Conservation (phyloP, 2,797 vertebrate genomes). For the Triplophysa yarkandensis region DNA sequence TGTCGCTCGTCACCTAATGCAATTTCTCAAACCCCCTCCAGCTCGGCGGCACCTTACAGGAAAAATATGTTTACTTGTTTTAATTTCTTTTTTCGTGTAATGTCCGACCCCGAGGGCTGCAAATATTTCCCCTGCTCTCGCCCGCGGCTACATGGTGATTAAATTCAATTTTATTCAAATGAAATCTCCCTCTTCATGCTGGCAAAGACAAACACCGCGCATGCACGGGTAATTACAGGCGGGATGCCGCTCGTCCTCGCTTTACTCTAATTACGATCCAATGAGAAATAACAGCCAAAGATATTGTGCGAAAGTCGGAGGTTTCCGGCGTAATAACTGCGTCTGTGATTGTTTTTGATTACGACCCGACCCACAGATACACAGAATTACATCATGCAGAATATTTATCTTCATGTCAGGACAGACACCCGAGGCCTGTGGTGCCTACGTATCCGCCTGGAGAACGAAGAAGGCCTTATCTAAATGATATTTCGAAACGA, state of each 20-base stretch:
- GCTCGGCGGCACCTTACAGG: constrained; percentile 39
- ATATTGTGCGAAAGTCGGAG: constrained; percentile 29
- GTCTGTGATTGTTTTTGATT: constrained; percentile 41
- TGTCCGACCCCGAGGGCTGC: constrained; percentile 59
- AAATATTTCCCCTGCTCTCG: constrained; percentile 49
- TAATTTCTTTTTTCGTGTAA: constrained; percentile 64
- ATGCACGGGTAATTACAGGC: constrained; percentile 61
- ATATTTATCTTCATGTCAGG: constrained; percentile 29
- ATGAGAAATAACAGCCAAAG: constrained; percentile 40
- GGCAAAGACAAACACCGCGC: constrained; percentile 48
- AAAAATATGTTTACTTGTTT: constrained; percentile 64
- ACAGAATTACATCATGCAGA: constrained; percentile 23
- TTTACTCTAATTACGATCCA: constrained; percentile 62
- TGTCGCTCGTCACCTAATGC: constrained; percentile 57
- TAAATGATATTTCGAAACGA: too few relatives aligned
- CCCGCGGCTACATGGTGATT: constrained; percentile 57
- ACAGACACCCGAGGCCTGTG: not conserved
- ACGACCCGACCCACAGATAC: constrained; percentile 36
- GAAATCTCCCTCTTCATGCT: constrained; percentile 53
- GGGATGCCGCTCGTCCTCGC: constrained; percentile 54
- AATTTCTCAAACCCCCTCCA: constrained; percentile 47
- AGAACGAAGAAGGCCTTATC: too few relatives aligned
- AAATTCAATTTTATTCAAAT: constrained; percentile 70
- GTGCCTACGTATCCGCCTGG: too few relatives aligned
- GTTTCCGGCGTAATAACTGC: constrained; percentile 35